phyloP scores from a whole-genome alignment of 2,888 invertebrate species.

The Yponomeuta evonymella region DNA sequence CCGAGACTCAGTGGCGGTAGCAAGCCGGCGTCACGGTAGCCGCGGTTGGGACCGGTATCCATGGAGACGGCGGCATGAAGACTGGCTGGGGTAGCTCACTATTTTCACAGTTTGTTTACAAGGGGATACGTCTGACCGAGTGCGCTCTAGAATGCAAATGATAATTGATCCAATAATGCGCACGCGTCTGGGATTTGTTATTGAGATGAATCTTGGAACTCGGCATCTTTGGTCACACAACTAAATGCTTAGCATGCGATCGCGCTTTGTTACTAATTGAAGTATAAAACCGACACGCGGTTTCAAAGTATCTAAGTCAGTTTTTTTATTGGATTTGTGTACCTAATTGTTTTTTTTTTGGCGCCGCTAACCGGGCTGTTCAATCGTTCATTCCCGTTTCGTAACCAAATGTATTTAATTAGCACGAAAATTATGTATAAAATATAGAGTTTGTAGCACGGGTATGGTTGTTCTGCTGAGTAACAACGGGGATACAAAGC shows the following conservation, averaged over 20 bases:
- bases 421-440: neutral
- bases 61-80: constrained; percentile 63
- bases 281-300: neutral
- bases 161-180: constrained; percentile 29
- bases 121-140: constrained; percentile 38
- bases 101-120: constrained; percentile 5
- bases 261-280: neutral
- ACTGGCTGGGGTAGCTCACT: constrained; percentile 20
- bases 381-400: constrained; percentile 17
- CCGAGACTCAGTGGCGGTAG: constrained; percentile 61
- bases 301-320: neutral
- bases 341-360: constrained; percentile 12
- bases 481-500: neutral
- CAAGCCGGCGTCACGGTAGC: constrained; percentile 64
- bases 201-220: constrained; percentile 27
- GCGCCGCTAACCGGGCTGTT: constrained; percentile 6
- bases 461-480: neutral
- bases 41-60: constrained; percentile 57
- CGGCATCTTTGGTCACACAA: neutral
- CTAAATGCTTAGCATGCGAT: neutral
- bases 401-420: constrained; percentile 14
- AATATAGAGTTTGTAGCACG: neutral
- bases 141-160: constrained; percentile 37
- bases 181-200: constrained; percentile 39
- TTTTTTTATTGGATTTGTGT: too few species aligned